Percentiles rank a stretch among this genome's conserved stretches.
These are phyloP conservation scores for Lamellibrachia columna DNA, from an alignment of 2,888 invertebrate species.

Conservation along the genomic window DNA sequence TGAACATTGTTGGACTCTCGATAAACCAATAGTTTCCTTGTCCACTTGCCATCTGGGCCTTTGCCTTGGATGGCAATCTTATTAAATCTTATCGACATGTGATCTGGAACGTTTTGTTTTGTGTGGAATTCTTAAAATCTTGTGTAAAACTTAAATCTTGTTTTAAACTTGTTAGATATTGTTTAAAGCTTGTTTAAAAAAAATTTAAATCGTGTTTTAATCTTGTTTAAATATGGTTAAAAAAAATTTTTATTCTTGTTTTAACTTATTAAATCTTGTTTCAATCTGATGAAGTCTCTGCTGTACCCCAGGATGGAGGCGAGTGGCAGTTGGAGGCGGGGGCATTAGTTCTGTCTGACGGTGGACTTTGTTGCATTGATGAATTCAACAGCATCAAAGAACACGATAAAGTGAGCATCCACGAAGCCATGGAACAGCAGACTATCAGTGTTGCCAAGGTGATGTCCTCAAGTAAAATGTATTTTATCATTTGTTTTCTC, in stretches of 20 bases:
- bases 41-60: too few relatives aligned
- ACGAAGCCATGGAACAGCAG: slow-evolving; percentile 95
- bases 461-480: slow-evolving; percentile 25
- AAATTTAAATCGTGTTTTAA: neutral
- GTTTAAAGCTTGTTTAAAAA: too few relatives aligned
- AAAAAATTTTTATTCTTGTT: neutral
- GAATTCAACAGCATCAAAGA: slow-evolving; percentile 87
- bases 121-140: too few relatives aligned
- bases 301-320: slow-evolving; percentile 77
- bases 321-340: slow-evolving; percentile 93
- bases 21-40: too few relatives aligned
- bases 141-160: too few relatives aligned
- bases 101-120: too few relatives aligned
- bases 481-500: neutral
- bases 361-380: slow-evolving; percentile 90
- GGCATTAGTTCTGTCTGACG: slow-evolving; percentile 86
- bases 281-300: neutral
- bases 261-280: neutral
- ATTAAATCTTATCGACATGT: too few relatives aligned
- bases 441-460: slow-evolving; percentile 92
- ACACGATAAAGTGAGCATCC: slow-evolving; percentile 84
- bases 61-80: too few relatives aligned
- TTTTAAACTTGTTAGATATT: too few relatives aligned
- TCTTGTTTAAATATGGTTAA: neutral
- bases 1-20: too few relatives aligned